Percentiles rank a stretch among this genome's conserved stretches.
These are phyloP conservation scores for Drosophila mauritiana DNA, from an alignment of 1,140 invertebrate species.

Conservation along the genomic window DNA sequence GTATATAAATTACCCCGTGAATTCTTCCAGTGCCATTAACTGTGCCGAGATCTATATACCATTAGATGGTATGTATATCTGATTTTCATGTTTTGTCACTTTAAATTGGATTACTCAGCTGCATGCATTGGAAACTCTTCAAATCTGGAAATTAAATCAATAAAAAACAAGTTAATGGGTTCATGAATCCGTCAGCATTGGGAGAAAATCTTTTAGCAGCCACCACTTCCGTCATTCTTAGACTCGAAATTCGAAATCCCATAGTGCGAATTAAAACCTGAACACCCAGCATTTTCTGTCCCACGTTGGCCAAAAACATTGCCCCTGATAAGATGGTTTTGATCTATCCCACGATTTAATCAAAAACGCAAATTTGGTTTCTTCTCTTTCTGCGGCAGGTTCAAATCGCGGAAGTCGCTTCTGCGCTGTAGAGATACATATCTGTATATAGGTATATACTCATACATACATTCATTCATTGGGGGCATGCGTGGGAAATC, in stretches of 20 bases:
- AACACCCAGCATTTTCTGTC: constrained; percentile 25
- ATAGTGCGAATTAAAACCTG: background rate
- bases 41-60: constrained; percentile 76
- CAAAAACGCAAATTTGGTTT: constrained; percentile 77
- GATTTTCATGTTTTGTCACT: constrained; percentile 8
- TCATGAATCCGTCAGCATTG: background rate
- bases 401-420: constrained; percentile 65
- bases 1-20: constrained; percentile 84
- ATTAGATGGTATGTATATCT: constrained; percentile 15
- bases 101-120: constrained; percentile 8
- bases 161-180: background rate
- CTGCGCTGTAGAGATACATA: constrained; percentile 8
- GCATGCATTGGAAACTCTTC: background rate
- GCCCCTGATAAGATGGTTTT: constrained; percentile 55
- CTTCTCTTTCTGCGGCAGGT: constrained; percentile 20
- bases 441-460: constrained; percentile 4
- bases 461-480: constrained; percentile 33
- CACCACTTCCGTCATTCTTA: constrained; percentile 29
- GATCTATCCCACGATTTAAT: constrained; percentile 82
- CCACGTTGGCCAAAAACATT: constrained; percentile 38
- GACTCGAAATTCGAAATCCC: constrained; percentile 7
- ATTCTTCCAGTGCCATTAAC: constrained; percentile 86
- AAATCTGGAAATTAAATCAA: background rate
- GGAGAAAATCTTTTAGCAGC: constrained; percentile 18
- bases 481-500: constrained; percentile 74